phyloP scores from a whole-genome alignment of 2,113 vertebrate species.

The Motacilla alba region DNA sequence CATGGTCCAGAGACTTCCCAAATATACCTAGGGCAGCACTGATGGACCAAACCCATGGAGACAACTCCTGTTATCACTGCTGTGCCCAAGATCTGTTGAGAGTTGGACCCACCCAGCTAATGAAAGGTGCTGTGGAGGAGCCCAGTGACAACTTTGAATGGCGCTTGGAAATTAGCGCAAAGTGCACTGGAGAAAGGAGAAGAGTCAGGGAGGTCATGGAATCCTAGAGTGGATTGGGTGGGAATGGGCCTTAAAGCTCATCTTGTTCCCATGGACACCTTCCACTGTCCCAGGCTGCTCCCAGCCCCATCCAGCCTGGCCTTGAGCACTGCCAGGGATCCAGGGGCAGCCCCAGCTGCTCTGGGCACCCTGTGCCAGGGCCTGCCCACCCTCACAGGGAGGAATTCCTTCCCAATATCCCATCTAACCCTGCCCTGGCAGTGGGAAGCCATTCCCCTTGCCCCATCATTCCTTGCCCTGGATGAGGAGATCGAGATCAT shows the following conservation, averaged over 20 bases:
- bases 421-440: accelerated
- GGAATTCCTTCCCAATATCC: accelerated
- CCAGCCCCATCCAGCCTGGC: accelerated
- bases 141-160: not conserved
- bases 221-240: not conserved
- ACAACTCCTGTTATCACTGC: not conserved
- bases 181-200: not conserved
- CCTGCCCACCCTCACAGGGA: accelerated
- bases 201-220: not conserved
- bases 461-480: not conserved
- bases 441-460: not conserved
- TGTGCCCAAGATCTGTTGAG: not conserved
- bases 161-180: not conserved
- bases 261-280: not conserved
- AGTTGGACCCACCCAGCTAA: not conserved
- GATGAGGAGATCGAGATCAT: not conserved
- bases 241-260: not conserved
- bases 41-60: not conserved
- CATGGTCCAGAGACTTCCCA: not conserved
- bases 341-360: not conserved
- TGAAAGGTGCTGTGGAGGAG: not conserved
- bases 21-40: not conserved
- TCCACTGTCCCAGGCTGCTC: accelerated
- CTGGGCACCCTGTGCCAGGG: not conserved
- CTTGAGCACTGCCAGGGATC: not conserved